A percentile compares a stretch with the other conserved stretches of the same genome.
These are phyloP conservation scores for Machaerirhynchus nigripectus DNA, from an alignment of 2,113 vertebrate species.

Conservation along the genomic window DNA sequence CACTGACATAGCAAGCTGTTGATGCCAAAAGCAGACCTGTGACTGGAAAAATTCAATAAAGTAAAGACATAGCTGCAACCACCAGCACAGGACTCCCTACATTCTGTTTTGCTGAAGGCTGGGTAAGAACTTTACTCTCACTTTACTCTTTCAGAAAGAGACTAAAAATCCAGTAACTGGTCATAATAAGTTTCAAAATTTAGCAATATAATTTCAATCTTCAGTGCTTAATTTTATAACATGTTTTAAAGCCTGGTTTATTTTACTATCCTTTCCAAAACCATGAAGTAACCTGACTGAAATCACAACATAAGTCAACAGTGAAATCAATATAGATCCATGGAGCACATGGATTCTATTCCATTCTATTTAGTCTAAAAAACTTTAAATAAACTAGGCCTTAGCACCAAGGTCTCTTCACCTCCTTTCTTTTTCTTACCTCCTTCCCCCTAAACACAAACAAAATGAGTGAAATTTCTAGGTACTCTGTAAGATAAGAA, in stretches of 20 bases:
- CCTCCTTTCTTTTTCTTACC: not conserved
- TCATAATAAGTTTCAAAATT: not conserved
- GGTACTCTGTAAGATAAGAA: not conserved
- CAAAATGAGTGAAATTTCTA: not conserved
- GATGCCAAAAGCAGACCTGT: not conserved
- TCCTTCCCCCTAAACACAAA: not conserved
- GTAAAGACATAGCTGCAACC: not conserved
- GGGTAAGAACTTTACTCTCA: not conserved
- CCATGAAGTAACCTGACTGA: not conserved
- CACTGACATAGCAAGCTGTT: not conserved
- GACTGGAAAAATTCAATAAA: not conserved
- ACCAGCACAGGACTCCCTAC: not conserved
- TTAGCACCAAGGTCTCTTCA: not conserved
- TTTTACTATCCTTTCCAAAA: not conserved
- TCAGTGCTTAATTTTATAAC: not conserved
- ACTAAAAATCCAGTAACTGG: not conserved
- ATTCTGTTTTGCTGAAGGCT: not conserved
- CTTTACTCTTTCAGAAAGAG: not conserved
- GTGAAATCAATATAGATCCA: not conserved
- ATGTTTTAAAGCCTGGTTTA: not conserved
- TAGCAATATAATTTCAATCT: not conserved
- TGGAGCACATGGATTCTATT: not conserved
- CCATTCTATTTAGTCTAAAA: not conserved
- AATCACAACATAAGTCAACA: not conserved
- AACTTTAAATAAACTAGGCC: not conserved